phyloP scores from a whole-genome alignment of 2,888 invertebrate genomes.

The Xanthorhoe designata region DNA sequence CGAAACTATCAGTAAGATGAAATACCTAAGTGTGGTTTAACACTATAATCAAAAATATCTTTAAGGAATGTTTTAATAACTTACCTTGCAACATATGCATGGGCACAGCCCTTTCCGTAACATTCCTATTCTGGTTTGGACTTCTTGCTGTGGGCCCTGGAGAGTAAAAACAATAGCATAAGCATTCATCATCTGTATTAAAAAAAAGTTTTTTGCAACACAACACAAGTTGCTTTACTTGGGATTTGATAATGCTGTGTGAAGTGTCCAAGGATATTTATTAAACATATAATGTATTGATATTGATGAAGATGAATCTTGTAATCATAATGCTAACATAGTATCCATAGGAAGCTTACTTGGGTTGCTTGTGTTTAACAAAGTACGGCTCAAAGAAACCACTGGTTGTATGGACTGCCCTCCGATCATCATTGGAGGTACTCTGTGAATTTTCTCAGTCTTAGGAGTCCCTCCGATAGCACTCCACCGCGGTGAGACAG shows the following conservation, averaged over 20 bases:
- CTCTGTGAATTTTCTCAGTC: conserved; percentile 67
- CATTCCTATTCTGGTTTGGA: conserved; percentile 58
- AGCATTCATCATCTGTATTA: too few relatives aligned
- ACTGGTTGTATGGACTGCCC: conserved; percentile 77
- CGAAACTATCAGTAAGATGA: too few relatives aligned
- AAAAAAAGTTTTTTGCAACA: too few relatives aligned
- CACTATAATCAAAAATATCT: too few relatives aligned
- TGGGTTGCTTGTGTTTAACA: conserved; percentile 60
- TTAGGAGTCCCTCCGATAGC: conserved; percentile 62
- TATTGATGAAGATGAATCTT: too few relatives aligned
- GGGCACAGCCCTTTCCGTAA: conserved; percentile 65
- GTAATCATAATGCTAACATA: too few relatives aligned
- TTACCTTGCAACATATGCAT: conserved; percentile 78
- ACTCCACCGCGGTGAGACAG: conserved; percentile 66
- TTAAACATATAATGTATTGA: too few relatives aligned
- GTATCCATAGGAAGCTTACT: conserved; percentile 50
- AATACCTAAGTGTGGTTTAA: too few relatives aligned
- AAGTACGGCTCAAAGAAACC: conserved; percentile 68
- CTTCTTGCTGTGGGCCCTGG: conserved; percentile 56
- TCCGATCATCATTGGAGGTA: conserved; percentile 71
- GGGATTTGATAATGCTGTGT: too few relatives aligned
- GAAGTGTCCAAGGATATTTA: too few relatives aligned
- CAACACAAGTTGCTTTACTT: too few relatives aligned
- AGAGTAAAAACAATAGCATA: conserved; percentile 20
- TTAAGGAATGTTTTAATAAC: too few relatives aligned